These are phyloP conservation scores for Percopsis omiscomaycus DNA, from an alignment of 2,797 vertebrate species.

Conservation along the genomic window DNA sequence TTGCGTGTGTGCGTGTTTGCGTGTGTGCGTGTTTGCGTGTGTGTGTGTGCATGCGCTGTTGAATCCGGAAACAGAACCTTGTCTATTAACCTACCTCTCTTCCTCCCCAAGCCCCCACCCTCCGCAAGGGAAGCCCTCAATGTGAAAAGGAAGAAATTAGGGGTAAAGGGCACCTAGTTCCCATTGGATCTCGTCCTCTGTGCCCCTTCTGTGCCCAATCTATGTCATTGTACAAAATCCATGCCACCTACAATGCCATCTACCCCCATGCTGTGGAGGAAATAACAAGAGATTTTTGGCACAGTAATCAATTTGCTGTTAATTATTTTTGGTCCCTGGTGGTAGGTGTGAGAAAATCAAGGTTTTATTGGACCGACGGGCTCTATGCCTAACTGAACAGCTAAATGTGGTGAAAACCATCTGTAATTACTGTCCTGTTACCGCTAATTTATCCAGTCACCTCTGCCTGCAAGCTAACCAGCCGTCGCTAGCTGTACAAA, in stretches of 20 bases:
- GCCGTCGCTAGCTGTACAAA: constrained; percentile 7
- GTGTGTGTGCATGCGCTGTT: constrained; percentile 12
- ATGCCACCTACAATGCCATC: constrained; percentile 25
- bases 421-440: constrained; percentile 70
- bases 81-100: constrained; percentile 46
- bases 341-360: constrained; percentile 37
- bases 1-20: constrained; percentile 18
- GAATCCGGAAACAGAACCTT: constrained; percentile 38
- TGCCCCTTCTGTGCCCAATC: constrained; percentile 66
- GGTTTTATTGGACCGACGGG: constrained; percentile 63
- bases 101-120: constrained; percentile 27
- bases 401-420: constrained; percentile 65
- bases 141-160: constrained; percentile 66
- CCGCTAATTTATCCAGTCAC: constrained; percentile 64
- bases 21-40: constrained; percentile 6
- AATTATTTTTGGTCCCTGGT: constrained; percentile 65
- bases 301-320: constrained; percentile 70
- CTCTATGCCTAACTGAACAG: constrained; percentile 67
- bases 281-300: constrained; percentile 49
- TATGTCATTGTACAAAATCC: constrained; percentile 50
- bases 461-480: constrained; percentile 53
- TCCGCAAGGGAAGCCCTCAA: constrained; percentile 64
- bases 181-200: constrained; percentile 65
- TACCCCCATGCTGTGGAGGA: constrained; percentile 48
- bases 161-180: constrained; percentile 73